phyloP scores from a whole-genome alignment of 2,888 invertebrate species.

The Sarcophaga rosellei region DNA sequence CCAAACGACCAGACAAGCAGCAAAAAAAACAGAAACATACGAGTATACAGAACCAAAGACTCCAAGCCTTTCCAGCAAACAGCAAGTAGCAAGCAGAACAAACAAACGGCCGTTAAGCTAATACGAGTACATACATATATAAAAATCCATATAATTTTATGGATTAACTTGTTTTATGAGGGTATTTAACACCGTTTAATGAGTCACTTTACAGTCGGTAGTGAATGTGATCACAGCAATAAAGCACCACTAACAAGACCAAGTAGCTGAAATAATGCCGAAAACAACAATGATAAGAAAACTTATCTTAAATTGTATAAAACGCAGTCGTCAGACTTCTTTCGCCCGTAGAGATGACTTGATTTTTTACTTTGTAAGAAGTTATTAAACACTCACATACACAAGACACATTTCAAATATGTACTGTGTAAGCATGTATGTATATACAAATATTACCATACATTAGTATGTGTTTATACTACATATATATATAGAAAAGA shows the following conservation, averaged over 20 bases:
- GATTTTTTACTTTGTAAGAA: constrained; percentile 29
- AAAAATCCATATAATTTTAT: constrained; percentile 64
- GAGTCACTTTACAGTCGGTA: constrained; percentile 49
- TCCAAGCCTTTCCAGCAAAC: not conserved
- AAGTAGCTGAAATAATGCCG: not conserved
- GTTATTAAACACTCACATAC: constrained; percentile 7
- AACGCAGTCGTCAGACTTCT: constrained; percentile 42
- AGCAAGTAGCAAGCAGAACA: not conserved
- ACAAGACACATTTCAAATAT: not conserved
- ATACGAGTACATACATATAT: constrained; percentile 26
- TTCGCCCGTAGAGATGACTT: constrained; percentile 48
- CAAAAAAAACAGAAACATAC: no score
- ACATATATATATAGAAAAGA: not conserved
- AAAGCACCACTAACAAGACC: constrained; percentile 31
- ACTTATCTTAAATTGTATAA: not conserved
- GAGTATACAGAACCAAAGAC: not conserved
- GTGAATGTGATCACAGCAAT: constrained; percentile 45
- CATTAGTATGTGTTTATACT: not conserved
- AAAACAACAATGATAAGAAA: constrained; percentile 11
- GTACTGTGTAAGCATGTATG: not conserved
- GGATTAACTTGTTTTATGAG: constrained; percentile 65
- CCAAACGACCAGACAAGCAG: not conserved
- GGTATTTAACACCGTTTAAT: constrained; percentile 60
- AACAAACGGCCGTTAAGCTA: constrained; percentile 54
- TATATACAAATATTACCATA: no score